Evolutionary conservation across 2,113 vertebrate species (phyloP).

Genomic region (Clupea harengus): DNA sequence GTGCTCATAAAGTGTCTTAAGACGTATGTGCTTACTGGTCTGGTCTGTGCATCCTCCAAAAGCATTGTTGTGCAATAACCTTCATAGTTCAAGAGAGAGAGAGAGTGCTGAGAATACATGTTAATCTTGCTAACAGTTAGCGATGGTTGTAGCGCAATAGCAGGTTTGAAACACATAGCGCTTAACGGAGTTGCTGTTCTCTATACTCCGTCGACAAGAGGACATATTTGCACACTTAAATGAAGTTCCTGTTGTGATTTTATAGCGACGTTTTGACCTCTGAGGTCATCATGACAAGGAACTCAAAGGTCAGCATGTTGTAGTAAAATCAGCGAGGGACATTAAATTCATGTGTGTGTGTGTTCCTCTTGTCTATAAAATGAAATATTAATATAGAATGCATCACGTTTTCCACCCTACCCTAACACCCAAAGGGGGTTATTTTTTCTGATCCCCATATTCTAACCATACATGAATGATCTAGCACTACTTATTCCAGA

Average conservation of each 20-base stretch:
- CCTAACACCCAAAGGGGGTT: not conserved
- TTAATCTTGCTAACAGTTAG: too few species aligned
- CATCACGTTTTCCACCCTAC: not conserved
- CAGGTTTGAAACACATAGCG: too few species aligned
- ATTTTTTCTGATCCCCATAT: not conserved
- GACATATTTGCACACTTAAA: too few species aligned
- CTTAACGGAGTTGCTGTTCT: too few species aligned
- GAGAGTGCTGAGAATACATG: too few species aligned
- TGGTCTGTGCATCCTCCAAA: not conserved
- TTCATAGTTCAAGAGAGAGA: too few species aligned
- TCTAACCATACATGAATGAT: not conserved
- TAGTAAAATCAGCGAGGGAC: not conserved
- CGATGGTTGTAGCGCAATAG: not conserved
- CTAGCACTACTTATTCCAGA: not conserved
- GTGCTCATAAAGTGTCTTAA: not conserved
- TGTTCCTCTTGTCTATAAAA: too few species aligned
- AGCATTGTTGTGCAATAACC: not conserved
- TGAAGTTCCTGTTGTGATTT: too few species aligned
- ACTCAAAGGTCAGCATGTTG: slow-evolving; percentile 3
- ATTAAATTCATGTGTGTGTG: not conserved
- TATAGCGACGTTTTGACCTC: too few species aligned
- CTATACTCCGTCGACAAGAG: too few species aligned
- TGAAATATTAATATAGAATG: not conserved
- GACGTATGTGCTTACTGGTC: not conserved
- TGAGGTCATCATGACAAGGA: not conserved